These are phyloP conservation scores for Aphelenchoides avenae DNA, from an alignment of 1,140 invertebrate genomes.

Conservation along the genomic window DNA sequence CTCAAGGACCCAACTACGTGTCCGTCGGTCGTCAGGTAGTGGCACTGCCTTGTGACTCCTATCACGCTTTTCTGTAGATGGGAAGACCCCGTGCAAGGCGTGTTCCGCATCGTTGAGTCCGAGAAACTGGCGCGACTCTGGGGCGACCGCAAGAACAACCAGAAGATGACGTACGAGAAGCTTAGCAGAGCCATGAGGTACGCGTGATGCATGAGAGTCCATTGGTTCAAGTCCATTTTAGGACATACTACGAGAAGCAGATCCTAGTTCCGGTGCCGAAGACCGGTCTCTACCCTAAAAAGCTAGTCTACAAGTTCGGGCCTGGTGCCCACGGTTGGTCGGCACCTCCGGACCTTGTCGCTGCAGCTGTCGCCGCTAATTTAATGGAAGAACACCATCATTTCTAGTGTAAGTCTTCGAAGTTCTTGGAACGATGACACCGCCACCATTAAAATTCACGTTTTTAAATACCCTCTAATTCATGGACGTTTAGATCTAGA, in stretches of 20 bases:
- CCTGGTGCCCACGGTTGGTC: conserved; percentile 55
- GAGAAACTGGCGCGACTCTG: conserved; percentile 81
- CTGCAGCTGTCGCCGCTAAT: too few species aligned
- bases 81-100: conserved; percentile 77
- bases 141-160: conserved; percentile 78
- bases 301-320: conserved; percentile 65
- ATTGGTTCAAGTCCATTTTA: conserved; percentile 41
- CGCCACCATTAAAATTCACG: too few species aligned
- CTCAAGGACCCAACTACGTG: conserved; percentile 72
- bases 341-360: too few species aligned
- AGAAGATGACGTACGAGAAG: conserved; percentile 88
- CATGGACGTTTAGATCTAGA: too few species aligned
- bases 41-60: conserved; percentile 7
- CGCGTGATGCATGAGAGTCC: not conserved
- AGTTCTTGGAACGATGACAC: too few species aligned
- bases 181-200: conserved; percentile 81
- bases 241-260: conserved; percentile 64
- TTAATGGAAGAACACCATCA: too few species aligned
- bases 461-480: too few species aligned
- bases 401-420: too few species aligned
- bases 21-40: conserved; percentile 63
- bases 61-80: too few species aligned
- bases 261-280: conserved; percentile 63
- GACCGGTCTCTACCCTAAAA: conserved; percentile 64
- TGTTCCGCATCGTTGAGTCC: conserved; percentile 81